Percentiles rank a stretch among this genome's conserved stretches.
Conservation (phyloP, 1,140 invertebrate species). For the Drosophila tani region DNA sequence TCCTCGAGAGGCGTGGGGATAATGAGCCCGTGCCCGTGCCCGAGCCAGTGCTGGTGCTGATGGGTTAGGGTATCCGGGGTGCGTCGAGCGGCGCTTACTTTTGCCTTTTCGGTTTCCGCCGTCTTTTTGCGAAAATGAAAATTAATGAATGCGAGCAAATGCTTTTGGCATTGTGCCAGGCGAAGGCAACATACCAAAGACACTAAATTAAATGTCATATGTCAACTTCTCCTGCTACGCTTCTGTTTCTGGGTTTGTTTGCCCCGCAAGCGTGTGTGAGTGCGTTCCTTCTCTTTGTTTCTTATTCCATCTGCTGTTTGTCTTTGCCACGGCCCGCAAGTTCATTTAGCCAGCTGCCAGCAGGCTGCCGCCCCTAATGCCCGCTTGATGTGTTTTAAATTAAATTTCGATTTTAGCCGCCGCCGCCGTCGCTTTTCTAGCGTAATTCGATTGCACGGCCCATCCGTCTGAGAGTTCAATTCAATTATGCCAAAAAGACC, state of each 20-base stretch:
- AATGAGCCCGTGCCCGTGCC: constrained; percentile 18
- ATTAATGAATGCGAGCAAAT: constrained; percentile 82
- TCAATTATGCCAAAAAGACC: constrained; percentile 47
- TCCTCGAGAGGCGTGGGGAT: constrained; percentile 5
- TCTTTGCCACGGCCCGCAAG: constrained; percentile 70
- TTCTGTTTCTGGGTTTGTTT: constrained; percentile 12
- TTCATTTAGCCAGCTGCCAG: constrained; percentile 69
- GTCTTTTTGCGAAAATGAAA: constrained; percentile 68
- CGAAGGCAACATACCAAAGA: constrained; percentile 76
- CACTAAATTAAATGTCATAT: constrained; percentile 83
- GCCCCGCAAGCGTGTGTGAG: constrained; percentile 39
- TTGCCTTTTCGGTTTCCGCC: constrained; percentile 28
- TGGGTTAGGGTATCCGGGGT: constrained; percentile 36
- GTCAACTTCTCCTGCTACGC: constrained; percentile 59
- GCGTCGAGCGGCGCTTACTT: constrained; percentile 21
- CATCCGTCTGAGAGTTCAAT: constrained; percentile 55
- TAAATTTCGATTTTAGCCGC: constrained; percentile 65
- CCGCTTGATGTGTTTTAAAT: constrained; percentile 76
- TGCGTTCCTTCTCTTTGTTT: constrained; percentile 47
- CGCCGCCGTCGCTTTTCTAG: constrained; percentile 29
- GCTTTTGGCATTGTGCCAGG: constrained; percentile 75
- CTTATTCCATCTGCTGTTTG: constrained; percentile 70
- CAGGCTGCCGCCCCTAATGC: constrained; percentile 46
- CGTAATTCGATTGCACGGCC: constrained; percentile 62
- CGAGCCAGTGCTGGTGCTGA: background rate